Base-by-base conservation (phyloP, 2,113 vertebrate species). In the Rana temporaria region DNA sequence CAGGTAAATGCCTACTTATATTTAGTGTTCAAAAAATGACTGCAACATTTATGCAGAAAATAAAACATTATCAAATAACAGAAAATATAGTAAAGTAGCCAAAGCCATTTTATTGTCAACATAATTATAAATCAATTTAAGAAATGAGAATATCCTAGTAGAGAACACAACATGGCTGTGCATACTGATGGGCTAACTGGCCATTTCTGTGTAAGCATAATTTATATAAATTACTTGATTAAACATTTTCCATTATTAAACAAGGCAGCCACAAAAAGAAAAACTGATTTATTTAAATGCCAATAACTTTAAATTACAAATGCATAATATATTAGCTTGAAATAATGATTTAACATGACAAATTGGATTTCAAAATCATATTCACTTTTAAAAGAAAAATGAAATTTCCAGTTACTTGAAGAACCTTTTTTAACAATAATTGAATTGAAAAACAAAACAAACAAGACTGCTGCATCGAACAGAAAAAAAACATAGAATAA, bases 151-250 rank as follows among this genome's bases (percentile, higher is more conserved):
- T 71, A 71, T 55, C 55, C 22, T 71, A 52, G 42, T 24, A 52
- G 1, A 55, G 22, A 57, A 19, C 26, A 18, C 22, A 56, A 26
- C 11, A 1, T 73, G 52, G 42, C 42, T 12, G 9, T 30, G 70
- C 53, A 73, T 57, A 57, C 30, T 53, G 56, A 57, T 73, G 48
- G 55, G 52, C 56, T 30, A 72, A 56, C 69, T 19, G 48, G 16
- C 24, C 17, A 8, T 34, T 32, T n/a, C 52, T 17, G 20, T 26
- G 34, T 48, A n/a, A 71, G 52, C 2, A 26, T 72, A 52, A 73
- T 73, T 72, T 73, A 73, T 73, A 73, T 73, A 73, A 73, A 73
- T 73, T 19, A 73, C 22, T 19, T 32, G 52, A 73, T 57, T 73
- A 57, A 57, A 73, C 70, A 32, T 14, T 7, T 56, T 57, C 11